Conservation (phyloP, 2,113 vertebrate genomes). For the Pagrus major region DNA sequence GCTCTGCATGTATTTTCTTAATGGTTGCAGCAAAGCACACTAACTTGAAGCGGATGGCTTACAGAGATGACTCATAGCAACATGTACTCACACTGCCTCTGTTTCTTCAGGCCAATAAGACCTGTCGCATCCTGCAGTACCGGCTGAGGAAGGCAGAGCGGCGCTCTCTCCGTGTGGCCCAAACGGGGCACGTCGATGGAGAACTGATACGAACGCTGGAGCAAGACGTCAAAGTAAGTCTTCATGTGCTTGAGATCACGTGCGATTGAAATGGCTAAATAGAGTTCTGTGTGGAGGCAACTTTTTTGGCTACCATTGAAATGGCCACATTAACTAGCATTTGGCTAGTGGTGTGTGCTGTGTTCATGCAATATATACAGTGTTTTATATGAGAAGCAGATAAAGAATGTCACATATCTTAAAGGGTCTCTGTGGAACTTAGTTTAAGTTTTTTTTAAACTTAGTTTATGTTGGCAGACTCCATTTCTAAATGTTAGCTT, state of each 20-base stretch:
- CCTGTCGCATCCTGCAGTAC: constrained; percentile 98
- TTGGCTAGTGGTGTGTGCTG: no score
- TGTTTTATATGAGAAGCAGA: neutral
- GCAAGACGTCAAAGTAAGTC: constrained; percentile 95
- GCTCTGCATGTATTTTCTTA: neutral
- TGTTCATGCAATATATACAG: neutral
- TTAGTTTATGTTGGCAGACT: no score
- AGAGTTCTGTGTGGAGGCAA: neutral
- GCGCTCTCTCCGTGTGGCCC: constrained; percentile 93
- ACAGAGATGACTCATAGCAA: neutral
- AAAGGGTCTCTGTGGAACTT: no score
- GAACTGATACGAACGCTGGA: constrained; percentile 95
- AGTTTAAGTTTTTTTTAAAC: no score
- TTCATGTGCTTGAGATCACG: neutral
- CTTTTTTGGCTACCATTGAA: no score
- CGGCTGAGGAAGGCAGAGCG: constrained; percentile 96
- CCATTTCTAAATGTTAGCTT: no score
- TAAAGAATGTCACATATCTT: neutral
- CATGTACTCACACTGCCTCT: neutral
- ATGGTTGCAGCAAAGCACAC: neutral
- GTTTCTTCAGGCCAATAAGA: constrained; percentile 90
- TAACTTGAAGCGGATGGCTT: neutral
- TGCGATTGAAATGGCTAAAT: neutral
- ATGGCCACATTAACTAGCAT: no score
- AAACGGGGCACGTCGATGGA: constrained; percentile 95